Percentiles rank a stretch among this genome's conserved stretches.
Conservation (phyloP, 2,797 vertebrate genomes). For the Cryptoprocta ferox region DNA sequence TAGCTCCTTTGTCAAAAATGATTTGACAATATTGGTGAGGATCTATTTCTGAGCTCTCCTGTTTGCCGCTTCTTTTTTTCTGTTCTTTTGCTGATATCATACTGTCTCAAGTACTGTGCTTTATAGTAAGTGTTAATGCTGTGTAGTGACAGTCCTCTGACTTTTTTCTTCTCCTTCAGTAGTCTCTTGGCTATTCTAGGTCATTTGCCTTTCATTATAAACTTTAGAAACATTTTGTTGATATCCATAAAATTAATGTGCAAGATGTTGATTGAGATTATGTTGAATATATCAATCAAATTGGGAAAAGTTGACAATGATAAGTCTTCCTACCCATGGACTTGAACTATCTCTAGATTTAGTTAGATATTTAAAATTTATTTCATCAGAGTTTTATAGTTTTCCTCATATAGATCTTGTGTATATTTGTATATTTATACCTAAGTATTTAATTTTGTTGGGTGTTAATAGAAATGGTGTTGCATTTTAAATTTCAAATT, state of each 20-base stretch:
- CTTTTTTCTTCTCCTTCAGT: background rate
- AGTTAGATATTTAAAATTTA: background rate
- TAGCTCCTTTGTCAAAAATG: background rate
- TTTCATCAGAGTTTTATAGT: background rate
- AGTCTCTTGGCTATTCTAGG: background rate
- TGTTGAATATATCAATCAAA: background rate
- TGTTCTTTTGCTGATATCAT: background rate
- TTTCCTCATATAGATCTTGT: background rate
- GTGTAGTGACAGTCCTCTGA: background rate
- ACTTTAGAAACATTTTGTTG: background rate
- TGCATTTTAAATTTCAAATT: slow-evolving; percentile 7
- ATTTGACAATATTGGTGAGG: background rate
- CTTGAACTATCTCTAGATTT: background rate
- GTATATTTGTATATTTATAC: background rate
- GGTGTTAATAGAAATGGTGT: background rate
- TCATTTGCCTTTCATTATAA: background rate
- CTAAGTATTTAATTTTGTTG: background rate
- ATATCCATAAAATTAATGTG: background rate
- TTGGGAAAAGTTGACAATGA: background rate
- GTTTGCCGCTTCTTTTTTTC: background rate
- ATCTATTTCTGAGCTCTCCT: background rate
- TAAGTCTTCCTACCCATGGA: background rate
- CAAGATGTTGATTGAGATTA: background rate
- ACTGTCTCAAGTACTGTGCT: background rate
- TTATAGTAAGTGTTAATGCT: background rate